phyloP scores from a whole-genome alignment of 2,113 vertebrate species.

The Genyomyrus donnyi region DNA sequence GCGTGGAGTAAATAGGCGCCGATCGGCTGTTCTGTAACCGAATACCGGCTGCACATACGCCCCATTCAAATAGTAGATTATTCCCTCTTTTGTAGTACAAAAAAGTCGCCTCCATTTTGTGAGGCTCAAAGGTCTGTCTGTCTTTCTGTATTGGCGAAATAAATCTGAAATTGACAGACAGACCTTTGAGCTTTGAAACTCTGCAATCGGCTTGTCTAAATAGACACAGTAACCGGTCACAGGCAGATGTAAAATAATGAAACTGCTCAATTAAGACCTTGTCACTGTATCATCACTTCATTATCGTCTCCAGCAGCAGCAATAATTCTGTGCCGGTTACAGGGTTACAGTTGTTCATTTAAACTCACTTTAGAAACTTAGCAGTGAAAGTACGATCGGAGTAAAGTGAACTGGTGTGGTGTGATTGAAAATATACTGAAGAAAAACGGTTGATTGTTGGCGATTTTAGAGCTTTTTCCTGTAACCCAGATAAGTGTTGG shows the following conservation, averaged over 20 bases:
- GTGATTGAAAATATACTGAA: neutral
- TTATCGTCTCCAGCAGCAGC: neutral
- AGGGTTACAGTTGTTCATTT: neutral
- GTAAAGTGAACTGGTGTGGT: neutral
- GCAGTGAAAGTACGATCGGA: neutral
- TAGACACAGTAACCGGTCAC: neutral
- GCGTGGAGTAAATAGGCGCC: neutral
- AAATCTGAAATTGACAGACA: neutral
- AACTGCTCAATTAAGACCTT: neutral
- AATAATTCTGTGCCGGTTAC: neutral
- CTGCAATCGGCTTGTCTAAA: neutral
- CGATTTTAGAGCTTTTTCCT: neutral
- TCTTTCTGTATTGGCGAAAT: neutral
- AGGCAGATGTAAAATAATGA: neutral
- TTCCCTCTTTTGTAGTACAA: neutral
- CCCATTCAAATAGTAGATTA: neutral
- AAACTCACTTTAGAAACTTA: neutral
- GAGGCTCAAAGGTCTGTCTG: neutral
- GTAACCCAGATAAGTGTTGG: neutral
- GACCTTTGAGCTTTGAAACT: constrained; percentile 8
- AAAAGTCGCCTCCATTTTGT: constrained; percentile 10
- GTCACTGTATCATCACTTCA: neutral
- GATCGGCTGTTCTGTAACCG: neutral
- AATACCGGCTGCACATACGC: neutral
- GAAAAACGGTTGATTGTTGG: neutral